Evolutionary conservation across 2,113 vertebrate species (phyloP).

Genomic region (Helogale parvula): DNA sequence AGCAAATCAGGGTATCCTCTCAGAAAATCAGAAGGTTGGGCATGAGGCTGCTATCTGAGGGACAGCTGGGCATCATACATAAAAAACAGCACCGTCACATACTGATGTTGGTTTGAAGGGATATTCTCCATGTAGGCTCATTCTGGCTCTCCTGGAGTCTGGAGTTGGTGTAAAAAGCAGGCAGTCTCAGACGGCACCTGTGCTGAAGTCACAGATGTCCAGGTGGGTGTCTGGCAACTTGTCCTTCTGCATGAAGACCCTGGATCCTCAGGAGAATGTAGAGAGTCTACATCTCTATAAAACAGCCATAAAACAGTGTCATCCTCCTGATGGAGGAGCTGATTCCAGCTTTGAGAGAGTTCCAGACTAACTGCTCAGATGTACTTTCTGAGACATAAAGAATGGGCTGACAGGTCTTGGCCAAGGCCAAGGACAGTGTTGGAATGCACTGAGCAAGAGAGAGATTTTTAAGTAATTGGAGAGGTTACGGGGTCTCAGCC

Average conservation of each 20-base stretch:
- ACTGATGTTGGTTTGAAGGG: not conserved
- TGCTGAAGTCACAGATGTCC: not conserved
- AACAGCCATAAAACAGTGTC: not conserved
- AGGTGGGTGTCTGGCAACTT: not conserved
- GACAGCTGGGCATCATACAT: not conserved
- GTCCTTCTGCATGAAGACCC: not conserved
- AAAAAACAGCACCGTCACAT: not conserved
- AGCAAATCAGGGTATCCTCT: not conserved
- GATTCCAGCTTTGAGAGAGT: not conserved
- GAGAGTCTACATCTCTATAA: not conserved
- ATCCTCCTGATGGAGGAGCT: not conserved
- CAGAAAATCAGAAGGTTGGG: not conserved
- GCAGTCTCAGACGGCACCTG: not conserved
- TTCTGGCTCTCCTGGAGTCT: not conserved
- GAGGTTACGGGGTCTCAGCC: not conserved
- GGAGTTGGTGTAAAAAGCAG: not conserved
- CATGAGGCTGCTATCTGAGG: not conserved
- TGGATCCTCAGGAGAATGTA: not conserved
- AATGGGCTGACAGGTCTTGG: not conserved
- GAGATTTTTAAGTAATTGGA: not conserved
- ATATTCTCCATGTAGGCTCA: not conserved
- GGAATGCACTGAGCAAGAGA: not conserved
- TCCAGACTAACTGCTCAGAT: not conserved
- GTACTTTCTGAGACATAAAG: not conserved
- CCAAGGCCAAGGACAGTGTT: not conserved